Conservation (phyloP, 1,140 invertebrate genomes). For the Drosophila tsacasi region DNA sequence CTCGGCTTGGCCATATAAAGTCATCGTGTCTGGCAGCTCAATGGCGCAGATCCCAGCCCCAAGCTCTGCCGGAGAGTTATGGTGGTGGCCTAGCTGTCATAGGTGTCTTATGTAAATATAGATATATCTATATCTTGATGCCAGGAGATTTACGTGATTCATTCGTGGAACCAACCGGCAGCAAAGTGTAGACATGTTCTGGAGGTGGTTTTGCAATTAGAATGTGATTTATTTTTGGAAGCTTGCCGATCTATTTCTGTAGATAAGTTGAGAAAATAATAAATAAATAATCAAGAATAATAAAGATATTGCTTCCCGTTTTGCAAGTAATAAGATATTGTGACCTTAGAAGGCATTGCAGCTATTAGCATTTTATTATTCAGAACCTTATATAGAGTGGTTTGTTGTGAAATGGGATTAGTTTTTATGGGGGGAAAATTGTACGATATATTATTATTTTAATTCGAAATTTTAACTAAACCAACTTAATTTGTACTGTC, state of each 20-base stretch:
- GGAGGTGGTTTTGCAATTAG: conserved; percentile 33
- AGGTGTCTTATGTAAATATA: conserved; percentile 35
- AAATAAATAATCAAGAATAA: conserved; percentile 9
- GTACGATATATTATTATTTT: not conserved
- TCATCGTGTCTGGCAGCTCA: conserved; percentile 51
- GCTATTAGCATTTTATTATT: conserved; percentile 27
- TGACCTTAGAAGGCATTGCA: conserved; percentile 29
- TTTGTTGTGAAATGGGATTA: not conserved
- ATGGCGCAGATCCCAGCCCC: conserved; percentile 27
- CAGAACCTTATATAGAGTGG: conserved; percentile 31
- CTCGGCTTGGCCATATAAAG: conserved; percentile 70
- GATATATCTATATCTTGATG: conserved; percentile 41
- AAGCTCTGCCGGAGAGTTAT: conserved; percentile 34
- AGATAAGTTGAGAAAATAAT: not conserved
- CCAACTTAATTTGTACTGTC: no score
- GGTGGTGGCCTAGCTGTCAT: conserved; percentile 38
- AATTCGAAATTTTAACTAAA: not conserved
- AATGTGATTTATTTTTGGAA: conserved; percentile 41
- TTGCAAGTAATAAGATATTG: not conserved
- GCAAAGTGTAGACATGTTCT: conserved; percentile 19
- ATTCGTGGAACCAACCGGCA: conserved; percentile 27
- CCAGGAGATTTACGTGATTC: conserved; percentile 47
- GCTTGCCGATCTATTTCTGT: conserved; percentile 29
- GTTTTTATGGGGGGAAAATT: not conserved
- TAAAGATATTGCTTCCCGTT: conserved; percentile 23